phyloP scores from a whole-genome alignment of 2,888 invertebrate genomes.

The Dicyrtoma fusca region DNA sequence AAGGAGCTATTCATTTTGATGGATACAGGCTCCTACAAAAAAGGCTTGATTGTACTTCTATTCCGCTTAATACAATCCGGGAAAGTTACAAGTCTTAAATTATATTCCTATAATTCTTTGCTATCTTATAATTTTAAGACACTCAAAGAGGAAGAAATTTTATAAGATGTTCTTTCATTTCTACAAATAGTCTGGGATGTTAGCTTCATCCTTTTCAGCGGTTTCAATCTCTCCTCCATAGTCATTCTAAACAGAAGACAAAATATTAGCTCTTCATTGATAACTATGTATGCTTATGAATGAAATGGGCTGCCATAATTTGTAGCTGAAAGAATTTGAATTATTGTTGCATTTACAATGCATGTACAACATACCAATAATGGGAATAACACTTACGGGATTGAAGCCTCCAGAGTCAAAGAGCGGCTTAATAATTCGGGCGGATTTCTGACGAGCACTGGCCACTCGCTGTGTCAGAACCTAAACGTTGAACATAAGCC shows the following conservation, averaged over 20 bases:
- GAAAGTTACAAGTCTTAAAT: too few species aligned
- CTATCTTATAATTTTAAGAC: background rate
- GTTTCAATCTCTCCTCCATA: constrained; percentile 43
- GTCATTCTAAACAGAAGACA: constrained; percentile 31
- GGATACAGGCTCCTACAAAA: too few species aligned
- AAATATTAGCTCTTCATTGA: too few species aligned
- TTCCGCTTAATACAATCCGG: too few species aligned
- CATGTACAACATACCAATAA: background rate
- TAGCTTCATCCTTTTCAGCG: constrained; percentile 39
- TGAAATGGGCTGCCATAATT: background rate
- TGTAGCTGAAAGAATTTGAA: background rate
- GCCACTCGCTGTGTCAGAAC: constrained; percentile 54
- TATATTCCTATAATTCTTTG: too few species aligned
- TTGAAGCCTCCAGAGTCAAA: constrained; percentile 41
- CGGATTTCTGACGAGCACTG: constrained; percentile 55
- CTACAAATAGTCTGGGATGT: constrained; percentile 29
- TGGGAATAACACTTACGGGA: constrained; percentile 29
- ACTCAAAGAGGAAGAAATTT: background rate
- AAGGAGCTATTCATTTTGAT: too few species aligned
- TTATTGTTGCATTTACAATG: background rate
- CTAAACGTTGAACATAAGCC: too few species aligned
- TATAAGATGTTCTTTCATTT: background rate
- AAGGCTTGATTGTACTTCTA: too few species aligned
- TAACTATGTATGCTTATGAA: too few species aligned
- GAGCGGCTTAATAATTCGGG: constrained; percentile 43